These are phyloP conservation scores for Zaprionus camerounensis DNA, from an alignment of 1,140 invertebrate genomes.

Conservation along the genomic window DNA sequence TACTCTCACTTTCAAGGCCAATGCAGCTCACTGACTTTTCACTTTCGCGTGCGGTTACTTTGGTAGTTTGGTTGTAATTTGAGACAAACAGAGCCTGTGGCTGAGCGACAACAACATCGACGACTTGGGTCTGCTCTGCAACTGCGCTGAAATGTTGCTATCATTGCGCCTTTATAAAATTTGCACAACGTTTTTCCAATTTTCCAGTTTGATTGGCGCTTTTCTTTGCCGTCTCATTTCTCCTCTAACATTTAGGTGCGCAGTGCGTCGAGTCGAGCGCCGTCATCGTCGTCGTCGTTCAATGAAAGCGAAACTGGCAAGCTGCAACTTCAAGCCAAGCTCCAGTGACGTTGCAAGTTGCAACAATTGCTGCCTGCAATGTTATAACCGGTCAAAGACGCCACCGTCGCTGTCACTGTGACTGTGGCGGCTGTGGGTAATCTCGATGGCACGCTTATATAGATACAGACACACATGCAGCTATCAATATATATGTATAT, in stretches of 20 bases:
- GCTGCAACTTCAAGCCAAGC: slow-evolving; percentile 16
- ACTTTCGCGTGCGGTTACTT: slow-evolving; percentile 59
- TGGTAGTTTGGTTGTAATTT: background rate
- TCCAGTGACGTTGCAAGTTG: slow-evolving; percentile 67
- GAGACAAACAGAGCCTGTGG: background rate
- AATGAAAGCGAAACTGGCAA: slow-evolving; percentile 80
- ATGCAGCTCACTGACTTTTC: slow-evolving; percentile 51
- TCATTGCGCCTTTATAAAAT: slow-evolving; percentile 79
- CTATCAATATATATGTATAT: background rate
- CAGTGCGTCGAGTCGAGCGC: slow-evolving; percentile 3
- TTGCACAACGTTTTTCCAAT: slow-evolving; percentile 73
- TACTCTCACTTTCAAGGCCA: slow-evolving; percentile 69
- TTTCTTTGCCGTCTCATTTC: slow-evolving; percentile 49
- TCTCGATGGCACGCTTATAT: slow-evolving; percentile 13
- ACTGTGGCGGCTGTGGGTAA: slow-evolving; percentile 14
- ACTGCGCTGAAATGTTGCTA: slow-evolving; percentile 59
- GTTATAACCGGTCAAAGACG: slow-evolving; percentile 78
- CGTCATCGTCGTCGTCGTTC: slow-evolving; percentile 43
- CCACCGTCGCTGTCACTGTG: background rate
- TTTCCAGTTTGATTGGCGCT: slow-evolving; percentile 77
- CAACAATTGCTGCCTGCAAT: slow-evolving; percentile 50
- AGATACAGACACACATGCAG: background rate
- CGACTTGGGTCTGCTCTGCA: slow-evolving; percentile 52
- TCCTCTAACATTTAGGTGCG: slow-evolving; percentile 38
- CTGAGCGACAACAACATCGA: slow-evolving; percentile 36